Conservation (phyloP, 2,113 vertebrate species). For the Vidua macroura region DNA sequence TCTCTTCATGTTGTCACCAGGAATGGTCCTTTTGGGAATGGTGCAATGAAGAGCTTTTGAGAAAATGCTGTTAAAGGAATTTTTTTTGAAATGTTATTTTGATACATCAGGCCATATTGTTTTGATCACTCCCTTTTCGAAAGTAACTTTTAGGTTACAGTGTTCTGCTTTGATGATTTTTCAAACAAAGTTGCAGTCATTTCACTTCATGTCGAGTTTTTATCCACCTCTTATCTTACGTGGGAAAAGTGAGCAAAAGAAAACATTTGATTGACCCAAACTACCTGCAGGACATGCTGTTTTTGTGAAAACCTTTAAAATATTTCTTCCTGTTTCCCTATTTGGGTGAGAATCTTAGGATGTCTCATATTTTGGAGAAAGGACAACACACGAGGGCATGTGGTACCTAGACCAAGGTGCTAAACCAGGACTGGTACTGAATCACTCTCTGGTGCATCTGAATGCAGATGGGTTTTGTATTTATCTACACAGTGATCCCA, state of each 20-base stretch:
- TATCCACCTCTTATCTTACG: slow-evolving; percentile 5
- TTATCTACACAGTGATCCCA: background rate
- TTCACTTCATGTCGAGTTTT: slow-evolving; percentile 23
- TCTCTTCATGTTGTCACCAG: background rate
- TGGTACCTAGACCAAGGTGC: background rate
- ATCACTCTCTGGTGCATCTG: background rate
- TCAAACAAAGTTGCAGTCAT: slow-evolving; percentile 14
- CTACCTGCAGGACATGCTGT: background rate
- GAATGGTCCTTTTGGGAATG: background rate
- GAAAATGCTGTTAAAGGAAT: slow-evolving; percentile 13
- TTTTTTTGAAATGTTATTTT: slow-evolving; percentile 29
- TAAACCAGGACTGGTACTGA: background rate
- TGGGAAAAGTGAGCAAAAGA: background rate
- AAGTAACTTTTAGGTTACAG: slow-evolving; percentile 39
- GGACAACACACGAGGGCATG: background rate
- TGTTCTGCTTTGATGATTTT: slow-evolving; percentile 56
- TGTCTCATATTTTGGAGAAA: background rate
- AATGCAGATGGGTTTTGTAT: background rate
- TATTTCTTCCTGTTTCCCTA: background rate
- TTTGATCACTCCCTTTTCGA: slow-evolving; percentile 41
- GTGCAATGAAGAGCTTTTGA: slow-evolving; percentile 3
- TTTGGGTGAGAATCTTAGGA: background rate
- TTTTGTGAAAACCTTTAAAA: background rate
- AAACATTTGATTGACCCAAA: slow-evolving; percentile 39
- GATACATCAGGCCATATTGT: background rate